Base-by-base conservation (phyloP, 2,888 invertebrate species). In the Agriopis marginaria region DNA sequence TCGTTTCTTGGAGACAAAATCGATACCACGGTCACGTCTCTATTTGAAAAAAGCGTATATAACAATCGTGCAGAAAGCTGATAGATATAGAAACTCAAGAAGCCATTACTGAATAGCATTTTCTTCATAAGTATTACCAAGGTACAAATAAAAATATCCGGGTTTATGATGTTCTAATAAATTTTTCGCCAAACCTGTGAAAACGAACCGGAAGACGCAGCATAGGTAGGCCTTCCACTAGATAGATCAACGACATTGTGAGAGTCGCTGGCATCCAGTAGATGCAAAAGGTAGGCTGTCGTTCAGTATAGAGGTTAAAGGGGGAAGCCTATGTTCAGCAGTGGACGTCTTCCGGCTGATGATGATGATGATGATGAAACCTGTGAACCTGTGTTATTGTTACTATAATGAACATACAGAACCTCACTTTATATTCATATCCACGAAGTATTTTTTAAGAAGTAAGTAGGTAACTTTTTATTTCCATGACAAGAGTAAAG, bases 11-110 rank as follows among this genome's bases (percentile, higher is more conserved):
- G 78, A 76, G 79, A 80, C 80, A 81, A 81, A 83, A 82, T 82
- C 80, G 84, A 79, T 79, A 81, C 75, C 78, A 78, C 82, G 82
- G 88, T 90, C 92, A 92, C 92, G 93, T 89, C 82, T 82, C 81
- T 79, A 77, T 80, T 84, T 79, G 85, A 89, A 89, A 89, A 88
- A 90, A 86, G 50, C 70, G 58, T 17, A 69, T 87, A 77, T 77
- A 75, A 81, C 82, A 89, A 79, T 92, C 93, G 92, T 92, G 92
- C 92, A 89, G 87, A 88, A 88, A 87, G 82, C 78, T 83, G 82
- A 87, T 84, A 81, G 82, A 84, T 86, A 49, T 42, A 50, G 70
- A 51, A 71, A 74, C 72, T 79, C 62, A 72, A 73, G 45, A 51
- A 32, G 3, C 5, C 5, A 14, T 17, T 45, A 58, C 17, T 56